Conservation (phyloP, 2,113 vertebrate genomes). For the Chaenocephalus aceratus region DNA sequence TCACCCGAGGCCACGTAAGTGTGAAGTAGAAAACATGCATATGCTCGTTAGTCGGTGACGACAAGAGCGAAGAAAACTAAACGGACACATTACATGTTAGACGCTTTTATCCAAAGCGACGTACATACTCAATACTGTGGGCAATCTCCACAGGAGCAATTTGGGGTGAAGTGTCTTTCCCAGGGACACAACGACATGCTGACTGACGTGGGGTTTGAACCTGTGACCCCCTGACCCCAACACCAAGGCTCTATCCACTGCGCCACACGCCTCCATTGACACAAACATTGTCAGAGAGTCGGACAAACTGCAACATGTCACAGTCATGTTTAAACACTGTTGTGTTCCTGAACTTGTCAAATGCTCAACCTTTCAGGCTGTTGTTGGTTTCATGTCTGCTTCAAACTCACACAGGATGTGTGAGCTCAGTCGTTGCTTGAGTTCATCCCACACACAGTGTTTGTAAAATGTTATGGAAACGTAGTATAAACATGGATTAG, state of each 20-base stretch:
- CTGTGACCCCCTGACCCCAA: too few species aligned
- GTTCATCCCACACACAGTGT: not conserved
- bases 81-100: not conserved
- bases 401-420: conserved; percentile 7
- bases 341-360: not conserved
- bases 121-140: too few species aligned
- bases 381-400: conserved; percentile 20
- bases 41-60: conserved; percentile 3
- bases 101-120: too few species aligned
- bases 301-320: conserved; percentile 25
- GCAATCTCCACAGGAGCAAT: too few species aligned
- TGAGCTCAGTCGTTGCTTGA: conserved; percentile 1
- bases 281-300: not conserved
- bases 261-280: too few species aligned
- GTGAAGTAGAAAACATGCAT: conserved; percentile 10
- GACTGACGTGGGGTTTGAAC: too few species aligned
- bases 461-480: not conserved
- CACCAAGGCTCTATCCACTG: too few species aligned
- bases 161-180: too few species aligned
- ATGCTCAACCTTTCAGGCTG: not conserved
- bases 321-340: not conserved
- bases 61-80: conserved; percentile 6
- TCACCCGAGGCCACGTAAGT: not conserved
- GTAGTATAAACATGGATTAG: not conserved
- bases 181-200: too few species aligned